Percentiles rank a stretch among this genome's conserved stretches.
These are phyloP conservation scores for Gobius niger DNA, from an alignment of 2,113 vertebrate genomes.

Conservation along the genomic window DNA sequence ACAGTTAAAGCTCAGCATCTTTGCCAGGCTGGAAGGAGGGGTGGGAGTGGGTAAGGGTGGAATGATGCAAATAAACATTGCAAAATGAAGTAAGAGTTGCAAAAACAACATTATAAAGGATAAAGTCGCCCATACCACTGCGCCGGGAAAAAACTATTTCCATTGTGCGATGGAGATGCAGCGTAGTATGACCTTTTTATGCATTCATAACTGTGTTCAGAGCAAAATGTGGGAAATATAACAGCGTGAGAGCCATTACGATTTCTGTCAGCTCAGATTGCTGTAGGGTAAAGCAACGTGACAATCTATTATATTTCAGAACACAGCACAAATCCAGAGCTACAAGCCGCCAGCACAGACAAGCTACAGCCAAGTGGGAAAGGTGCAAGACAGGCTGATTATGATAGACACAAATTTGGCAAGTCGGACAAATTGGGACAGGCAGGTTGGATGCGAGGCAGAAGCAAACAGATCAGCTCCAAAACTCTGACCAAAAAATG, in stretches of 20 bases:
- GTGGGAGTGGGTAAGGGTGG: slow-evolving; percentile 25
- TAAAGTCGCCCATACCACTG: slow-evolving; percentile 10
- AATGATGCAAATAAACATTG: slow-evolving; percentile 18
- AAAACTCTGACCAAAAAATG: slow-evolving; percentile 20
- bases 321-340: slow-evolving; percentile 35
- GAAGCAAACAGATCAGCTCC: slow-evolving; percentile 19
- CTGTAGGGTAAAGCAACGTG: slow-evolving; percentile 35
- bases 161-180: slow-evolving; percentile 24
- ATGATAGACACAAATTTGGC: slow-evolving; percentile 9
- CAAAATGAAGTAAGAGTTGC: slow-evolving; percentile 14
- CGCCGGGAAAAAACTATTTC: slow-evolving; percentile 26
- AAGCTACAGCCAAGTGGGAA: slow-evolving; percentile 2
- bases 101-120: slow-evolving; percentile 3
- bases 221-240: slow-evolving; percentile 15
- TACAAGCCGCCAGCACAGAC: slow-evolving; percentile 6
- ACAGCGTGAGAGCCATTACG: slow-evolving; percentile 6
- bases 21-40: slow-evolving; percentile 35
- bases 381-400: not conserved
- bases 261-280: slow-evolving; percentile 25
- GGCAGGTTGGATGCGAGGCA: slow-evolving; percentile 18
- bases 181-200: slow-evolving; percentile 45
- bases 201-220: slow-evolving; percentile 40
- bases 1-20: slow-evolving; percentile 62
- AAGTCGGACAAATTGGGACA: slow-evolving; percentile 15
- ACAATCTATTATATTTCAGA: slow-evolving; percentile 43